Evolutionary conservation across 1,140 invertebrate genomes (phyloP).

Genomic region (Calephelis nemesis): DNA sequence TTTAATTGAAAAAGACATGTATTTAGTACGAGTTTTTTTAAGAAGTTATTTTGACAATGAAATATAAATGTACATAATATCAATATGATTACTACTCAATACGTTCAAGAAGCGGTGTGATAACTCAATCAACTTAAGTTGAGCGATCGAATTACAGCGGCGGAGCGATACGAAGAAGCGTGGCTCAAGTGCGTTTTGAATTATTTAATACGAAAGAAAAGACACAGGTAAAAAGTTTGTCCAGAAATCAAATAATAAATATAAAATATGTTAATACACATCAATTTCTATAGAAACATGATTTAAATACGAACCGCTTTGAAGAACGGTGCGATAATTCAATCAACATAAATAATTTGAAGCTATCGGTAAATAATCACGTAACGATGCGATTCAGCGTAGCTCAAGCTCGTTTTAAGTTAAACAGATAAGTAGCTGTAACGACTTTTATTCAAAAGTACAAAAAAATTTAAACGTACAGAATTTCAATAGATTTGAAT

Average conservation of each 20-base stretch:
- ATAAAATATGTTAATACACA: not conserved
- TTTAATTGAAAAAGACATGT: not conserved
- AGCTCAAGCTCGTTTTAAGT: too few species aligned
- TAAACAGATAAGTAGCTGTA: too few species aligned
- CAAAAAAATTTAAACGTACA: too few species aligned
- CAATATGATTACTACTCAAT: not conserved
- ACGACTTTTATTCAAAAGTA: too few species aligned
- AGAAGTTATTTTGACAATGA: not conserved
- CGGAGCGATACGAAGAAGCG: not conserved
- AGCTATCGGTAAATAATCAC: slow-evolving; percentile 4
- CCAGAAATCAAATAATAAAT: too few species aligned
- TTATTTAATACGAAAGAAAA: not conserved
- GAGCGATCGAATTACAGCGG: not conserved
- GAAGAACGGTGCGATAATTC: not conserved
- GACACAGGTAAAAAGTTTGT: not conserved
- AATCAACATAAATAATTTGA: slow-evolving; percentile 2
- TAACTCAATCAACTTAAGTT: slow-evolving; percentile 8
- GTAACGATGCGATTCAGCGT: not conserved
- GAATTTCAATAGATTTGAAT: not conserved
- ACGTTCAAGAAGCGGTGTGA: not conserved
- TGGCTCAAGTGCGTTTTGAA: not conserved
- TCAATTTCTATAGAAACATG: not conserved
- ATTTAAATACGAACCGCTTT: not conserved
- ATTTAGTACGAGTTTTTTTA: not conserved
- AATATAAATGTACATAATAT: not conserved